Conservation (phyloP, 2,113 vertebrate species). For the Strix uralensis region DNA sequence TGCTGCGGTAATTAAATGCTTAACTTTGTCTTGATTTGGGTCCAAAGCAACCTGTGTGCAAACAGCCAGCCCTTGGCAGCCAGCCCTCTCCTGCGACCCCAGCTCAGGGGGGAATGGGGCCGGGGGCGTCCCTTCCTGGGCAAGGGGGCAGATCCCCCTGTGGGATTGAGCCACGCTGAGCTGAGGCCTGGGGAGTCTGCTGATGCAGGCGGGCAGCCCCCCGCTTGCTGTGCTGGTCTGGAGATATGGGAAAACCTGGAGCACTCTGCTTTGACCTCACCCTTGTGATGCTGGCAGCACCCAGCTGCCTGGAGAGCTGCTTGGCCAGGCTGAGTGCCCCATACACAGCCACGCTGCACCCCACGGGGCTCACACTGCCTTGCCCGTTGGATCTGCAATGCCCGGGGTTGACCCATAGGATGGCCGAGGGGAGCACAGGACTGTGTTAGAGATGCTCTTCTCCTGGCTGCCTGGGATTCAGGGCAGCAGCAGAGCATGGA, state of each 20-base stretch:
- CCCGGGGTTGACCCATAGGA: background rate
- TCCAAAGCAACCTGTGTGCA: conserved; percentile 44
- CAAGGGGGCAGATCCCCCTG: background rate
- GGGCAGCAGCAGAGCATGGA: background rate
- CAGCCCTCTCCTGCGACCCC: background rate
- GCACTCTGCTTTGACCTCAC: background rate
- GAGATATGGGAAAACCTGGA: background rate
- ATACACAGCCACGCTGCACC: accelerated
- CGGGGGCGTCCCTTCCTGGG: background rate
- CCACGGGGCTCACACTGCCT: background rate
- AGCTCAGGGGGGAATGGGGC: background rate
- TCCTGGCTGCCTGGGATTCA: background rate
- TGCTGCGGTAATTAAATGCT: conserved; percentile 73
- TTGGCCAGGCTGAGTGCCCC: background rate
- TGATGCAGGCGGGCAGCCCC: background rate
- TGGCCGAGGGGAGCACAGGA: background rate
- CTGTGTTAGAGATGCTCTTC: background rate
- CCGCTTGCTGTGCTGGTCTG: background rate
- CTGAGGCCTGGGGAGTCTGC: background rate
- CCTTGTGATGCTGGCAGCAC: background rate
- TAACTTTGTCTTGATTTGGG: conserved; percentile 57
- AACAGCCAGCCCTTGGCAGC: background rate
- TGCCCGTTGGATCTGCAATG: background rate
- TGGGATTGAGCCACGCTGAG: background rate
- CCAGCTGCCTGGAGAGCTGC: background rate